A percentile compares a stretch with the other conserved stretches of the same genome.
These are phyloP conservation scores for Strigops habroptila DNA, from an alignment of 2,113 vertebrate genomes.

Conservation along the genomic window DNA sequence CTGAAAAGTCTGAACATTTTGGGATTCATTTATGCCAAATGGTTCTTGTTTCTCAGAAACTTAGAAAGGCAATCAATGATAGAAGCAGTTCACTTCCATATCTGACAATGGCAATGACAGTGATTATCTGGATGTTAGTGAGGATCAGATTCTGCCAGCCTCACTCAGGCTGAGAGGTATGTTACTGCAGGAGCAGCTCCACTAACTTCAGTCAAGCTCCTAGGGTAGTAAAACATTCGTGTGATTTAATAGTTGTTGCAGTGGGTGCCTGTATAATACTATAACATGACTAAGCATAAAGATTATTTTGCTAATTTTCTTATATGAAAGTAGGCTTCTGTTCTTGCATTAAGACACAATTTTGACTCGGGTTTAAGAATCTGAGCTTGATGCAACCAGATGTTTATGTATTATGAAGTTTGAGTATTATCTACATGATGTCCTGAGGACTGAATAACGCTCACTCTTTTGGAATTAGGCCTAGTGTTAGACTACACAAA, in stretches of 20 bases:
- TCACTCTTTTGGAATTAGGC: neutral
- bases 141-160: neutral
- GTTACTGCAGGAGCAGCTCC: neutral
- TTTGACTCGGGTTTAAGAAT: neutral
- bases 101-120: accelerated
- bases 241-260: neutral
- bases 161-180: neutral
- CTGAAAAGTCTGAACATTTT: neutral
- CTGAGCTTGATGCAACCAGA: neutral
- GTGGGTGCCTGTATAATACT: neutral
- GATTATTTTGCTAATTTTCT: neutral
- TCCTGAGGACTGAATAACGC: neutral
- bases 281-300: neutral
- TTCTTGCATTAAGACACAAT: neutral
- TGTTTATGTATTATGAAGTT: neutral
- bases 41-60: neutral
- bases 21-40: neutral
- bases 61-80: neutral
- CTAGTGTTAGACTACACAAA: neutral
- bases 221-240: neutral
- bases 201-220: neutral
- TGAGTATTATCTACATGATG: neutral
- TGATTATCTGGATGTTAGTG: neutral
- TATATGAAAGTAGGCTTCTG: neutral
- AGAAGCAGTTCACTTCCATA: neutral